Percentiles rank a stretch among this genome's conserved stretches.
Conservation (phyloP, 2,113 vertebrate genomes). For the Physeter macrocephalus region DNA sequence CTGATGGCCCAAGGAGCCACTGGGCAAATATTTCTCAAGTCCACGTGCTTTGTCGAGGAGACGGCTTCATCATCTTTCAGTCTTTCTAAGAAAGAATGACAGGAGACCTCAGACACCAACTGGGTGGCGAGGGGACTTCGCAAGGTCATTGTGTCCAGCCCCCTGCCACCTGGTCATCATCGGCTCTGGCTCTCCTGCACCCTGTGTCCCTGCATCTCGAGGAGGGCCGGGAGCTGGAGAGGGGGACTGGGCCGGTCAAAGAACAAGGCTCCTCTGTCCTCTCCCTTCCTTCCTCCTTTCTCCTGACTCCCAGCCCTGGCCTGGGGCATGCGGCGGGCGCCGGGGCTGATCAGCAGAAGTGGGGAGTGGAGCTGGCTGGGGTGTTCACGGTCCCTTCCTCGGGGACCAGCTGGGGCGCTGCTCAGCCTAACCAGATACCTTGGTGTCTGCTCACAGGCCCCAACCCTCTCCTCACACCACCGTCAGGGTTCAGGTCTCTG, state of each 20-base stretch:
- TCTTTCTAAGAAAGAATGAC: not conserved
- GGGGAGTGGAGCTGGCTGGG: accelerated
- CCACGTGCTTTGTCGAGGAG: accelerated
- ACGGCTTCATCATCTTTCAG: not conserved
- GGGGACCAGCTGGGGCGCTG: not conserved
- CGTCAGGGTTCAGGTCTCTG: not conserved
- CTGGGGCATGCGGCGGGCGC: accelerated
- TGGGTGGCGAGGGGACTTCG: not conserved
- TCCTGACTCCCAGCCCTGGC: not conserved
- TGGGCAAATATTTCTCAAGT: not conserved
- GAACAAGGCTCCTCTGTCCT: not conserved
- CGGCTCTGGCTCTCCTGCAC: not conserved
- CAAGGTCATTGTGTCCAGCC: not conserved
- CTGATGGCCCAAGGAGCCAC: accelerated
- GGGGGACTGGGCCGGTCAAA: accelerated
- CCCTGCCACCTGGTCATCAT: not conserved
- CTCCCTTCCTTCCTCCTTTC: not conserved
- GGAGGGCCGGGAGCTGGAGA: not conserved
- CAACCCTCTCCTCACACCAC: not conserved
- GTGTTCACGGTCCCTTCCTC: not conserved
- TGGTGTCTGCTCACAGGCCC: not conserved
- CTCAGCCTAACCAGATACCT: not conserved
- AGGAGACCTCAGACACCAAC: not conserved
- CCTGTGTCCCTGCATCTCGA: not conserved
- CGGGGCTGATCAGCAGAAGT: not conserved